phyloP scores from a whole-genome alignment of 2,113 vertebrate species.

The Nothocercus julius region DNA sequence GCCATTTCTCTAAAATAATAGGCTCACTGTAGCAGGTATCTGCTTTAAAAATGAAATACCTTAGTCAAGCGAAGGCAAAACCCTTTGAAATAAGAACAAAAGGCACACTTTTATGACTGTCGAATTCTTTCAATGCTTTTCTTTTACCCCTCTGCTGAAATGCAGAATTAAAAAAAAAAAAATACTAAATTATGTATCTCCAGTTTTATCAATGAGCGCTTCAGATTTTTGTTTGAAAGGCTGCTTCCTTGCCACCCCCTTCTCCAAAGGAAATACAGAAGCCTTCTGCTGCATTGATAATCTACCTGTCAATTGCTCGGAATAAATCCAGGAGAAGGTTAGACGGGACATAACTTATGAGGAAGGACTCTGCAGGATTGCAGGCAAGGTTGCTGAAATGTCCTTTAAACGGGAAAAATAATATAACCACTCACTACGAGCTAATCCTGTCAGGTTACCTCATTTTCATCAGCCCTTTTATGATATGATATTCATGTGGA shows the following conservation, averaged over 20 bases:
- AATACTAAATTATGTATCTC: neutral
- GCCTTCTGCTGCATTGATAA: slow-evolving; percentile 1
- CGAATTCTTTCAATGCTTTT: neutral
- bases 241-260: neutral
- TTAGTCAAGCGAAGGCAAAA: slow-evolving; percentile 18
- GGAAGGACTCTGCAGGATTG: slow-evolving; percentile 44
- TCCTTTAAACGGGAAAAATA: slow-evolving; percentile 59
- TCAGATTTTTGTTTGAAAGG: neutral
- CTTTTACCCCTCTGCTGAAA: neutral
- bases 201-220: slow-evolving; percentile 14
- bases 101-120: neutral
- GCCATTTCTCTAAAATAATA: slow-evolving; percentile 8
- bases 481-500: slow-evolving; percentile 58
- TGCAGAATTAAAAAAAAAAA: neutral
- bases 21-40: neutral
- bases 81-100: slow-evolving; percentile 20
- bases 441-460: slow-evolving; percentile 39
- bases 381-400: slow-evolving; percentile 39
- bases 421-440: slow-evolving; percentile 10
- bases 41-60: slow-evolving; percentile 51
- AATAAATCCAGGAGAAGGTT: slow-evolving; percentile 31
- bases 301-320: neutral
- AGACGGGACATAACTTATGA: slow-evolving; percentile 24
- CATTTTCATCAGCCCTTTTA: slow-evolving; percentile 63
- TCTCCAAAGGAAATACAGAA: neutral